A percentile compares a stretch with the other conserved stretches of the same genome.
Conservation (phyloP, 2,888 invertebrate genomes). For the Andrena dorsata region DNA sequence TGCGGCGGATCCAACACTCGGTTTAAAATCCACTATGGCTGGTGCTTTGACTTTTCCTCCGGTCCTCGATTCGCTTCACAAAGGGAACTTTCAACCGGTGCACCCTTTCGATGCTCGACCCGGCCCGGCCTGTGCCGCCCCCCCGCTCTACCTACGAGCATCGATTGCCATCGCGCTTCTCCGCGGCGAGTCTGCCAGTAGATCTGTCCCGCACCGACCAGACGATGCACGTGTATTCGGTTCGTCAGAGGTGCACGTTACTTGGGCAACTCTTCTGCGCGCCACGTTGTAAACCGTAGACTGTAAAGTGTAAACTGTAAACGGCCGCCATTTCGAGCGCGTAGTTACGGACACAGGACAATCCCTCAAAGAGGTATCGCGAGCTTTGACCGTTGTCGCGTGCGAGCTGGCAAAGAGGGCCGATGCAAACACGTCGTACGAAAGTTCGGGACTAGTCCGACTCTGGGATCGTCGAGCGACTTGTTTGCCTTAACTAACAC, state of each 20-base stretch:
- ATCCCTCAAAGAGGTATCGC: constrained; percentile 11
- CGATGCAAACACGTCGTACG: constrained; percentile 17
- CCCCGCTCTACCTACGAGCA: constrained; percentile 3
- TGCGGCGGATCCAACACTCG: constrained; percentile 77
- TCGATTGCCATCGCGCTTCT: constrained; percentile 29
- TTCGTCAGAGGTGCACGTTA: too few relatives aligned
- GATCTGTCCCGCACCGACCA: not conserved
- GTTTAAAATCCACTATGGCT: constrained; percentile 77
- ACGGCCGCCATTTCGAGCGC: too few relatives aligned
- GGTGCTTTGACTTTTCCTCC: constrained; percentile 65
- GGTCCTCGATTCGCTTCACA: constrained; percentile 49
- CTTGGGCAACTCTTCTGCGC: too few relatives aligned
- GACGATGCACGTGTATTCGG: too few relatives aligned
- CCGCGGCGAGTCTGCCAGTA: constrained; percentile 1
- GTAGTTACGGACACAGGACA: not conserved
- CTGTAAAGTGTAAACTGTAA: too few relatives aligned
- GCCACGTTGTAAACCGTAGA: too few relatives aligned
- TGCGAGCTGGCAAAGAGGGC: constrained; percentile 23
- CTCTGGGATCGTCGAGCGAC: constrained; percentile 2
- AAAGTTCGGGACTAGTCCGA: constrained; percentile 22
- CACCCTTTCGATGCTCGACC: constrained; percentile 49
- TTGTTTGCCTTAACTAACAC: constrained; percentile 28
- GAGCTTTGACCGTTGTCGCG: constrained; percentile 43
- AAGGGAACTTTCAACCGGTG: constrained; percentile 58
- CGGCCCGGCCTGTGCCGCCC: not conserved